Conservation (phyloP, 2,113 vertebrate genomes). For the Beaufortia kweichowensis region DNA sequence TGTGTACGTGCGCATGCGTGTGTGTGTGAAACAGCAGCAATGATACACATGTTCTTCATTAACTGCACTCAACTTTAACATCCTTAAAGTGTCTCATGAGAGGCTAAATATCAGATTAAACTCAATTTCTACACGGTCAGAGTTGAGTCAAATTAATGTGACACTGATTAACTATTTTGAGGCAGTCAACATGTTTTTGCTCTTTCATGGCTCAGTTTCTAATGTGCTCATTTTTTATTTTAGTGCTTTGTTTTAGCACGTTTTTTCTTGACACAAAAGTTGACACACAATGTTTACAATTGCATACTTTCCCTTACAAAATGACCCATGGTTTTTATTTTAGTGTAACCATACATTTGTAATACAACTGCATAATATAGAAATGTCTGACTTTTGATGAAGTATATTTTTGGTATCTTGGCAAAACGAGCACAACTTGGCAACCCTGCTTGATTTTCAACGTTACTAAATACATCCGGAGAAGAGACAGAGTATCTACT, state of each 20-base stretch:
- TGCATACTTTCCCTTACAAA: too few relatives aligned
- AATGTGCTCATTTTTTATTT: background rate
- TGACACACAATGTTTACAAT: too few relatives aligned
- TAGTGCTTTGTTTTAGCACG: too few relatives aligned
- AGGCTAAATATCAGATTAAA: conserved; percentile 9
- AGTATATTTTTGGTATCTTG: too few relatives aligned
- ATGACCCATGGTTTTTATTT: too few relatives aligned
- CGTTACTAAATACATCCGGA: background rate
- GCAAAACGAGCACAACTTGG: too few relatives aligned
- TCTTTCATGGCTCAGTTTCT: too few relatives aligned
- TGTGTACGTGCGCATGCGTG: background rate
- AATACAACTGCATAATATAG: too few relatives aligned
- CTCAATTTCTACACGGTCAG: background rate
- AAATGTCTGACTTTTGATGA: too few relatives aligned
- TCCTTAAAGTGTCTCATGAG: conserved; percentile 4
- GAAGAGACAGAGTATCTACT: conserved; percentile 6
- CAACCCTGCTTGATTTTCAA: background rate
- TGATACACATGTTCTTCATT: conserved; percentile 20
- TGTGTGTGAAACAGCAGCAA: conserved; percentile 1
- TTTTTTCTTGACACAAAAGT: too few relatives aligned
- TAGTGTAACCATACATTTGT: too few relatives aligned
- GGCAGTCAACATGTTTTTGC: background rate
- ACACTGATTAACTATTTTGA: background rate
- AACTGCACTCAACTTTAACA: conserved; percentile 2
- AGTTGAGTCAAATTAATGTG: conserved; percentile 13